Base-by-base conservation (phyloP, 2,888 invertebrate genomes). In the Ethmia dodecea region DNA sequence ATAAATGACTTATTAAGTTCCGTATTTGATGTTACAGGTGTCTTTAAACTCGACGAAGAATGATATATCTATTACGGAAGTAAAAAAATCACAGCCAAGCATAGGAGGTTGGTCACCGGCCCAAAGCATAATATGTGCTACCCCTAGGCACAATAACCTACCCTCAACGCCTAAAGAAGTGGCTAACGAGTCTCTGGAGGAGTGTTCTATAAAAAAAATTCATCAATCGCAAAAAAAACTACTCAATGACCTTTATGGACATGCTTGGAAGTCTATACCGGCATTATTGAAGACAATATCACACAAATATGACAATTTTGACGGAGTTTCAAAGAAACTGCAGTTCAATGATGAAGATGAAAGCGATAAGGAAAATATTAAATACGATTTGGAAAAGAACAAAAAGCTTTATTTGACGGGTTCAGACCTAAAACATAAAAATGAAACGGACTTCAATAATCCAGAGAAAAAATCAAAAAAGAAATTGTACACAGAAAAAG, bases 221-320 rank as follows among this genome's bases (percentile, higher is more conserved):
- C 66, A 77, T 25, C 45, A 63, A 13, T 83, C 83, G 0, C 83
- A 86, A 30, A 76, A 72, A 38, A 84, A 83, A 58, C 37, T 84
- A 24, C 57, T 84, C 0, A 86, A 76, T 12, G 87, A 88, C 37
- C 52, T 89, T 1, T 89, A 89, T 14, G 89, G 89, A n/a, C 71
- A 80, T 28, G 58, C 66, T 5, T 89, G 89, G 89, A 86, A 87
- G 47, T 75, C 81, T 1, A 87, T 86, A 33, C 84, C 86, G 1
- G 65, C 62, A 3, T 52, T 87, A 29, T 78, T 86, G 10, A 83
- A 83, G 55, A 69, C 67, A 0, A 48, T 70, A 29, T 52, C 61
- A 15, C 55, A 63, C 0, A 72, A 69, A 27, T 60, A 63, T 43
- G 57, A 68, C 3, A 62, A 71, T 22, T 56, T 60, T 20, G 54